These are phyloP conservation scores for Chymomyza fuscimana DNA, from an alignment of 2,888 invertebrate species.

Conservation along the genomic window DNA sequence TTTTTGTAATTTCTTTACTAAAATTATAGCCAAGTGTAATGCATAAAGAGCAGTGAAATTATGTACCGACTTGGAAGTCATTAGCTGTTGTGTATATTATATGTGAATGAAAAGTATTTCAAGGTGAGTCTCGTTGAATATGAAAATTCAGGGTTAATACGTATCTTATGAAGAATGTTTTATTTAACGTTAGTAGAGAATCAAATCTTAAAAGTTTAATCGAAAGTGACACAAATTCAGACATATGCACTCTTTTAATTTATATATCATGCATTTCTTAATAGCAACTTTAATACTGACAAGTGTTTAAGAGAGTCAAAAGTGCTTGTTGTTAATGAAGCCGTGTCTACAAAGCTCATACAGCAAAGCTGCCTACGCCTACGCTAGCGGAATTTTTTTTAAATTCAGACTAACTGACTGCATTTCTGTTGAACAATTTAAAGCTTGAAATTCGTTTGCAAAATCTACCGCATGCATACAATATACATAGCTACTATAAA, in stretches of 20 bases:
- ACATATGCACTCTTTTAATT: too few relatives aligned
- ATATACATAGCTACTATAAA: background rate
- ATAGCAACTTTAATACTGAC: background rate
- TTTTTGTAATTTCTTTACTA: slow-evolving; percentile 31
- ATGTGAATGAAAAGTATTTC: slow-evolving; percentile 47
- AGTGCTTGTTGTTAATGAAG: background rate
- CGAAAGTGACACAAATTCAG: too few relatives aligned
- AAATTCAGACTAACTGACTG: background rate
- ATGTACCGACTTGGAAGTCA: slow-evolving; percentile 25
- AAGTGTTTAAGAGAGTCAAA: too few relatives aligned
- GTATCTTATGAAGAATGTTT: too few relatives aligned
- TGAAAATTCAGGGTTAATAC: slow-evolving; percentile 9
- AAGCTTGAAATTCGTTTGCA: background rate
- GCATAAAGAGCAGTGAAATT: slow-evolving; percentile 36
- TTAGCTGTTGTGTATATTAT: slow-evolving; percentile 10
- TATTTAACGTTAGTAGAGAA: too few relatives aligned
- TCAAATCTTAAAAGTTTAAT: too few relatives aligned
- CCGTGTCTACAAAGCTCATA: background rate
- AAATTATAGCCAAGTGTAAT: slow-evolving; percentile 42
- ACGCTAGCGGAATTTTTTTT: background rate
- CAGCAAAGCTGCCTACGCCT: background rate
- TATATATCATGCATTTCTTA: background rate
- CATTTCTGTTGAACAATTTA: background rate
- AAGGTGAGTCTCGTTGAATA: slow-evolving; percentile 50
- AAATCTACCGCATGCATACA: slow-evolving; percentile 2